Conservation (phyloP, 2,113 vertebrate species). For the Neogobius melanostomus region DNA sequence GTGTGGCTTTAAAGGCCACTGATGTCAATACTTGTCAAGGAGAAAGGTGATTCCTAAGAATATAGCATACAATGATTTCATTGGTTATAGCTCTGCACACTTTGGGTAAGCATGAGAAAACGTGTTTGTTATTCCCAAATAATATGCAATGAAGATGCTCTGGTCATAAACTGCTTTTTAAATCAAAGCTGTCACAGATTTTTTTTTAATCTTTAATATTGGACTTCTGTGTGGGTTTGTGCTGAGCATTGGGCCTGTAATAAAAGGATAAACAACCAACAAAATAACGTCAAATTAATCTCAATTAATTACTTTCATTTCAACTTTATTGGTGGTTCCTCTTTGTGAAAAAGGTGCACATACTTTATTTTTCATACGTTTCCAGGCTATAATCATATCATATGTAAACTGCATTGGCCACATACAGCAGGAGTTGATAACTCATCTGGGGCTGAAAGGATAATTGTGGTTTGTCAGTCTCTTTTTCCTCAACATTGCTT, state of each 20-base stretch:
- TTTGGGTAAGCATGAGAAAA: conserved; percentile 15
- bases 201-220: not conserved
- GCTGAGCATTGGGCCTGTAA: conserved; percentile 15
- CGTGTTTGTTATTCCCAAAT: conserved; percentile 8
- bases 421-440: too few relatives aligned
- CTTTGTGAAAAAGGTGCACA: too few relatives aligned
- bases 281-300: too few relatives aligned
- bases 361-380: too few relatives aligned
- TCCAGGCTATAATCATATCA: too few relatives aligned
- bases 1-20: too few relatives aligned
- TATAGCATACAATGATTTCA: conserved; percentile 13
- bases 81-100: not conserved
- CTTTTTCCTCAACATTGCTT: conserved; percentile 55
- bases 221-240: conserved; percentile 30
- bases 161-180: conserved; percentile 16
- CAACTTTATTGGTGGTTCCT: too few relatives aligned
- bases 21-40: too few relatives aligned
- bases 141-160: conserved; percentile 35
- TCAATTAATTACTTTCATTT: too few relatives aligned
- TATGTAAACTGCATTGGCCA: too few relatives aligned
- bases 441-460: conserved; percentile 58
- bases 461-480: conserved; percentile 77
- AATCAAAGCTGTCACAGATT: conserved; percentile 27
- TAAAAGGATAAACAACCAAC: conserved; percentile 11
- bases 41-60: not conserved